A percentile compares a stretch with the other conserved stretches of the same genome.
Evolutionary conservation across 2,888 invertebrate species (phyloP).

Genomic region (Eristalis arbustorum): DNA sequence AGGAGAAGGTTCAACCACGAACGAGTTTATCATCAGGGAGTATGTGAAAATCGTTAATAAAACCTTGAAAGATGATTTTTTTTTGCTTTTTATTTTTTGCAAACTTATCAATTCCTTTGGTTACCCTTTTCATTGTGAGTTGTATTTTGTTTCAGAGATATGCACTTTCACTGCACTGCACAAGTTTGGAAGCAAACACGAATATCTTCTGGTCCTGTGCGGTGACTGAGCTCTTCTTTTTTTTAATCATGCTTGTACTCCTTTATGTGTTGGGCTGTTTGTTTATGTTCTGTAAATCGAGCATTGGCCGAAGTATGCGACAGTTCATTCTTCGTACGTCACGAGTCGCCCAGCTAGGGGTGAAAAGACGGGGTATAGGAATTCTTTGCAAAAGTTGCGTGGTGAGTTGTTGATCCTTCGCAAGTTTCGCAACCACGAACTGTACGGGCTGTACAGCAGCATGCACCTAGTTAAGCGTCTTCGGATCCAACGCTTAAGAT

Average conservation of each 20-base stretch:
- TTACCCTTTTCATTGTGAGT: slow-evolving; percentile 61
- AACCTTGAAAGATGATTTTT: slow-evolving; percentile 54
- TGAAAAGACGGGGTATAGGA: slow-evolving; percentile 2
- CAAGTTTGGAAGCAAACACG: slow-evolving; percentile 16
- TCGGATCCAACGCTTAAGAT: too few species aligned
- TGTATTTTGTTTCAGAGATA: slow-evolving; percentile 8
- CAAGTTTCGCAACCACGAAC: too few species aligned
- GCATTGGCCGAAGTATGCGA: slow-evolving; percentile 50
- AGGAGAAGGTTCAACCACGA: too few species aligned
- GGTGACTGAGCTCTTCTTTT: slow-evolving; percentile 31
- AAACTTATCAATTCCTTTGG: not conserved
- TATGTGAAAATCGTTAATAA: slow-evolving; percentile 71
- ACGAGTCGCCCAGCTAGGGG: slow-evolving; percentile 24
- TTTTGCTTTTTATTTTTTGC: not conserved
- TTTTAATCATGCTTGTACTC: slow-evolving; percentile 42
- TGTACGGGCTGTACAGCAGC: too few species aligned
- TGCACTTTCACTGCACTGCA: slow-evolving; percentile 59
- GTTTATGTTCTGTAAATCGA: slow-evolving; percentile 52
- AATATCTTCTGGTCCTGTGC: slow-evolving; percentile 37
- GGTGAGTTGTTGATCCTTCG: too few species aligned
- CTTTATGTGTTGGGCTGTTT: slow-evolving; percentile 61
- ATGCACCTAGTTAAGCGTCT: too few species aligned
- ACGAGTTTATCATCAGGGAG: slow-evolving; percentile 68
- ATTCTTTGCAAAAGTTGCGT: slow-evolving; percentile 37
- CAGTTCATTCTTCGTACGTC: slow-evolving; percentile 54